These are phyloP conservation scores for Notoglanidium macrostoma DNA, from an alignment of 2,797 vertebrate species.

Conservation along the genomic window DNA sequence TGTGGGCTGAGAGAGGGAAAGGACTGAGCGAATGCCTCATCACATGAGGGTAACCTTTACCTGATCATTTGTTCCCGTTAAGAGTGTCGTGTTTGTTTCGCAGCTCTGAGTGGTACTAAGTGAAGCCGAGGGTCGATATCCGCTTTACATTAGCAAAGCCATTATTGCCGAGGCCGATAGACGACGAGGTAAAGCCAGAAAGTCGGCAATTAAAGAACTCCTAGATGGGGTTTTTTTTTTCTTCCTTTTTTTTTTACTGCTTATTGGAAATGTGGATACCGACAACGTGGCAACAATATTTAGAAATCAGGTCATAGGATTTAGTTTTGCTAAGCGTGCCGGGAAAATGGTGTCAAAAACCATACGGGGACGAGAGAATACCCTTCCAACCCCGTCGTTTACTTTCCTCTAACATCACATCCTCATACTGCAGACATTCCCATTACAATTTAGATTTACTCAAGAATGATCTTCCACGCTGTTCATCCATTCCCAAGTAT, in stretches of 20 bases:
- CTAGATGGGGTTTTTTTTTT: too few relatives aligned
- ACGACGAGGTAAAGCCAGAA: neutral
- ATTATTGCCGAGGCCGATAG: neutral
- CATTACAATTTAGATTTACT: neutral
- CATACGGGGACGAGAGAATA: too few relatives aligned
- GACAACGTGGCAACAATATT: neutral
- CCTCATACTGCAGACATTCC: neutral
- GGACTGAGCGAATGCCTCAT: neutral
- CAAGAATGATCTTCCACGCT: neutral
- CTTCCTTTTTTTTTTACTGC: neutral
- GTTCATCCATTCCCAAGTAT: neutral
- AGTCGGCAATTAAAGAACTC: too few relatives aligned
- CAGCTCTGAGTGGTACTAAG: neutral
- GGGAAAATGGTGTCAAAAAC: neutral
- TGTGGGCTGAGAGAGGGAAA: neutral
- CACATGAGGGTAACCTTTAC: too few relatives aligned
- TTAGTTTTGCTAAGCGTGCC: neutral
- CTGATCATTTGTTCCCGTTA: neutral
- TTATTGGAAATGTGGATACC: neutral
- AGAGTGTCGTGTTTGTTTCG: neutral
- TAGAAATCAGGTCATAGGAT: neutral
- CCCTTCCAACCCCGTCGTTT: too few relatives aligned
- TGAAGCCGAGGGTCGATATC: neutral
- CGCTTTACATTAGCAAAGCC: constrained; percentile 6
- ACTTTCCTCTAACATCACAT: too few relatives aligned